Base-by-base conservation (phyloP, 2,797 vertebrate species). In the Falco peregrinus region DNA sequence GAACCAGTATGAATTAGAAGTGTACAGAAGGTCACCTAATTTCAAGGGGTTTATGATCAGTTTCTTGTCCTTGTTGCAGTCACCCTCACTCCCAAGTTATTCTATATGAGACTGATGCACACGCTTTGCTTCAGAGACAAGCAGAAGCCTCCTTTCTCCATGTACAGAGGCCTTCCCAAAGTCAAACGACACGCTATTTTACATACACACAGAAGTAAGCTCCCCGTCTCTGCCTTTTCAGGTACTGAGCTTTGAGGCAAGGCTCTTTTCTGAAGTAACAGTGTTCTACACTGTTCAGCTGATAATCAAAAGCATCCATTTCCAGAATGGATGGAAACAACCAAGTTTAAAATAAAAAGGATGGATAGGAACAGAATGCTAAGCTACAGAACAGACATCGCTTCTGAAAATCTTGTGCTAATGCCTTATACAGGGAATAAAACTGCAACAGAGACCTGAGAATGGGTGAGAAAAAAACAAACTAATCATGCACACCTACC, bases 121-220 rank as follows among this genome's bases (percentile, higher is more conserved):
- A 71, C 73, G 65, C 4, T 28, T 56, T 16, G 17, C 16, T 48
- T 29, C 54, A 56, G 6, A 69, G 35, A 26, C 1, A 4, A 76
- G 17, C 9, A 65, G 29, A 3, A 47, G 3, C 9, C 51, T 87
- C 45, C 33, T 37, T 64, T 21, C 65, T 47, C 21, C 53, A 35
- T 4, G 5, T n/a, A 11, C 50, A 73, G 63, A 39, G 24, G 33
- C 31, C n/a, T 43, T 41, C 31, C 26, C 33, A 24, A 22, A 71
- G 16, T 12, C 35, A 15, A 73, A 16, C 21, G 50, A 10, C 0
- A 3, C 1, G 1, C 41, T 15, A 3, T 20, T 75, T 51, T 13
- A 53, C 29, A 26, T 0, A 35, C 35, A 64, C 31, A 75, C 28
- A 50, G 16, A 70, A 41, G 8, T 14, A 70, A 18, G 31, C 21